Conservation (phyloP, 2,888 invertebrate genomes). For the Torymus tubicola region DNA sequence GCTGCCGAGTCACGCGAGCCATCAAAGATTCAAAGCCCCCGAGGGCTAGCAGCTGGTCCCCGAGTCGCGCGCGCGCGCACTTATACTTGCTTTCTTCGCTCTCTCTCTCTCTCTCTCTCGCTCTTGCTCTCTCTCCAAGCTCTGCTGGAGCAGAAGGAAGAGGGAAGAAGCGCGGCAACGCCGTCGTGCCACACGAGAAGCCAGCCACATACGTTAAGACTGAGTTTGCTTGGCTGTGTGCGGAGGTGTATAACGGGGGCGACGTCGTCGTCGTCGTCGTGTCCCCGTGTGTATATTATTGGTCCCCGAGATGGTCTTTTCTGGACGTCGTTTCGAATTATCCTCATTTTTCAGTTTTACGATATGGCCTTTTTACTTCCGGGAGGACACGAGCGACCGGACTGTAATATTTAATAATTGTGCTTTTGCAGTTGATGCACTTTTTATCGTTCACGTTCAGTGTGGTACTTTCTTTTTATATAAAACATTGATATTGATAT, state of each 20-base stretch:
- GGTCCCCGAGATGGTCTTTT: slow-evolving; percentile 52
- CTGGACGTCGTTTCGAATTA: slow-evolving; percentile 33
- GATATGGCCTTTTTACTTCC: neutral
- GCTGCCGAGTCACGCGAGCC: slow-evolving; percentile 75
- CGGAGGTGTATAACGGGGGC: slow-evolving; percentile 12
- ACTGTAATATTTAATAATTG: too few relatives aligned
- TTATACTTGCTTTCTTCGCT: slow-evolving; percentile 18
- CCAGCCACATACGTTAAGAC: slow-evolving; percentile 1
- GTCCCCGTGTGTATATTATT: slow-evolving; percentile 47
- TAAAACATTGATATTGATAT: too few relatives aligned
- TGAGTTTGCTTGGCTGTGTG: neutral
- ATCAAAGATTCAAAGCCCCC: slow-evolving; percentile 74
- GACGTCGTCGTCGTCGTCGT: slow-evolving; percentile 25
- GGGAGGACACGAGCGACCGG: too few relatives aligned
- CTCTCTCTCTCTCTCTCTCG: slow-evolving; percentile 13
- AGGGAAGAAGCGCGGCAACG: slow-evolving; percentile 63
- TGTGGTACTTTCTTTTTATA: too few relatives aligned
- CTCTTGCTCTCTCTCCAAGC: slow-evolving; percentile 10
- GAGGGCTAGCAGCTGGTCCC: slow-evolving; percentile 75
- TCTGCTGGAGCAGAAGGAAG: slow-evolving; percentile 23
- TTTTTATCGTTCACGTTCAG: too few relatives aligned
- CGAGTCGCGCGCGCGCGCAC: slow-evolving; percentile 32
- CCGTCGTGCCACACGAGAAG: slow-evolving; percentile 47
- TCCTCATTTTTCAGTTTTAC: slow-evolving; percentile 3
- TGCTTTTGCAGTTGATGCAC: too few relatives aligned